Evolutionary conservation across 2,113 vertebrate species (phyloP).

Genomic region (Scalopus aquaticus): DNA sequence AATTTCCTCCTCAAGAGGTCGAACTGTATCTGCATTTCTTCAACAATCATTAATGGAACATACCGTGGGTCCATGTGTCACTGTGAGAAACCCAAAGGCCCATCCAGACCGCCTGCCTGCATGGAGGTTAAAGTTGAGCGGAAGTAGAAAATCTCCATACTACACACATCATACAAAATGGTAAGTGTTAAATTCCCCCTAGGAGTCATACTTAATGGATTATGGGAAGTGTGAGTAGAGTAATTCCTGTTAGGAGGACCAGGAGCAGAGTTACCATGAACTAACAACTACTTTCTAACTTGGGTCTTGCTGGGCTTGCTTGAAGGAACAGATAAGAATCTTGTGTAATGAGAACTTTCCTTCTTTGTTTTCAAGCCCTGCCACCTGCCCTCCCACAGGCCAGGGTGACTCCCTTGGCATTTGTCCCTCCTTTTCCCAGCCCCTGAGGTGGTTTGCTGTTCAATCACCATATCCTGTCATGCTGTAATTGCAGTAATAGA

Average conservation of each 20-base stretch:
- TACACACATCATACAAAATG: neutral
- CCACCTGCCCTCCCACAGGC: conserved; percentile 21
- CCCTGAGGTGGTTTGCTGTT: conserved; percentile 64
- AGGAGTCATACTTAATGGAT: conserved; percentile 21
- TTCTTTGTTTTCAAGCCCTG: conserved; percentile 48
- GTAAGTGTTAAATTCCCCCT: neutral
- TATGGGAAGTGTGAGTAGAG: conserved; percentile 30
- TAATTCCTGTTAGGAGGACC: conserved; percentile 4
- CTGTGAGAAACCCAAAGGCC: neutral
- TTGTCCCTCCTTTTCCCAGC: conserved; percentile 60
- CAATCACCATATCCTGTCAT: conserved; percentile 21
- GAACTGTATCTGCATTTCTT: neutral
- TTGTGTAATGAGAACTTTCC: conserved; percentile 45
- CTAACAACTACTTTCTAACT: conserved; percentile 52
- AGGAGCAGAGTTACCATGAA: conserved; percentile 44
- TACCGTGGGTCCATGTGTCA: neutral
- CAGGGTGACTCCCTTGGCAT: conserved; percentile 11
- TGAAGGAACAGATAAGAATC: conserved; percentile 50
- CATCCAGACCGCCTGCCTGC: neutral
- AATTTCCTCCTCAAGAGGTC: neutral
- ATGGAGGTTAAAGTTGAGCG: neutral
- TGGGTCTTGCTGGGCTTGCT: conserved; percentile 19
- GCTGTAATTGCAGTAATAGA: conserved; percentile 68
- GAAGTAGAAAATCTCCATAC: neutral
- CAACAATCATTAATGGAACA: neutral